Conservation (phyloP, 2,797 vertebrate species). For the Scleropages formosus region DNA sequence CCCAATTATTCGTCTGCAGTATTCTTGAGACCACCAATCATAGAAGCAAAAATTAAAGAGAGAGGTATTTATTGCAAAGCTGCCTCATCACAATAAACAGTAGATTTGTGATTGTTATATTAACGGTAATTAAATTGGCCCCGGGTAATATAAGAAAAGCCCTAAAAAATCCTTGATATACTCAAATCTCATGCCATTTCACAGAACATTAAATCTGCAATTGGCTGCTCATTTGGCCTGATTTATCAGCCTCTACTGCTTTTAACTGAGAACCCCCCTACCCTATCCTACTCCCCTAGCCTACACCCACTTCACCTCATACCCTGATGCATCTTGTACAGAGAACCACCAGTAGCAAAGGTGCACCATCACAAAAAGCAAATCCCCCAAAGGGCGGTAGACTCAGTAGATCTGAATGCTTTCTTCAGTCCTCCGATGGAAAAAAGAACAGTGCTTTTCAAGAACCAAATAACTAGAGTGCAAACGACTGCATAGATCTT, state of each 20-base stretch:
- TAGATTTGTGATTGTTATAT: constrained; percentile 6
- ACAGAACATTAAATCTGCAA: constrained; percentile 76
- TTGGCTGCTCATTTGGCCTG: constrained; percentile 84
- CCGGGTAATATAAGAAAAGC: constrained; percentile 44
- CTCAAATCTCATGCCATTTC: constrained; percentile 68
- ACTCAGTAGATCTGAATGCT: constrained; percentile 7
- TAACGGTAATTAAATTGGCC: constrained; percentile 26
- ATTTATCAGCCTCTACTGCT: constrained; percentile 82
- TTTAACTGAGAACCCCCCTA: constrained; percentile 62
- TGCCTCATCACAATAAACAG: constrained; percentile 85
- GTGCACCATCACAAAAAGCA: constrained; percentile 67
- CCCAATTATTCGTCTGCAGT: constrained; percentile 44
- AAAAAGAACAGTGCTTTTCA: background rate
- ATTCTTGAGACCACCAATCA: constrained; percentile 37
- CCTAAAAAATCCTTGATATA: constrained; percentile 47
- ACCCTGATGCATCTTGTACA: constrained; percentile 73
- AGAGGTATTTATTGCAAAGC: constrained; percentile 65
- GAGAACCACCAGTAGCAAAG: constrained; percentile 99
- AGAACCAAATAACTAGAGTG: background rate
- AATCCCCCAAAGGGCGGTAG: constrained; percentile 2
- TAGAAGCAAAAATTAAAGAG: constrained; percentile 19
- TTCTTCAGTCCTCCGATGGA: constrained; percentile 7
- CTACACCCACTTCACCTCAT: constrained; percentile 61
- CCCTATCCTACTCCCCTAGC: constrained; percentile 48
- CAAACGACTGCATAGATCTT: background rate